Conservation (phyloP, 2,797 vertebrate species). For the Chelmon rostratus region DNA sequence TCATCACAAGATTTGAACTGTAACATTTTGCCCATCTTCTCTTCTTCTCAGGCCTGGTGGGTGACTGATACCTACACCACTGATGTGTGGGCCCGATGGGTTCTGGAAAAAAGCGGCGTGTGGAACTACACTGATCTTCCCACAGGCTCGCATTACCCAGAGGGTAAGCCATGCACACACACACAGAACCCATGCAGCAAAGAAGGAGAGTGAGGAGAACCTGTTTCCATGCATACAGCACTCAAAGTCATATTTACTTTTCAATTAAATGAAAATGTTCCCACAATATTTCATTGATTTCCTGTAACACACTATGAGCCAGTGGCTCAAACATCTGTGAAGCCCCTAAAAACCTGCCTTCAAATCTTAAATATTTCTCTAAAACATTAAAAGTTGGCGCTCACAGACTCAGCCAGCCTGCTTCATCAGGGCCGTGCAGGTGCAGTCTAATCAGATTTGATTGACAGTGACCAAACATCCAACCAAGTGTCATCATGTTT, state of each 20-base stretch:
- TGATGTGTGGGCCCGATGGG: conserved; percentile 83
- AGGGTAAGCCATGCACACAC: conserved; percentile 63
- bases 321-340: not conserved
- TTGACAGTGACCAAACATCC: not conserved
- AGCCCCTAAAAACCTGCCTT: not conserved
- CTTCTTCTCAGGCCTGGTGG: conserved; percentile 83
- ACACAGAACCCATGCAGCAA: not conserved
- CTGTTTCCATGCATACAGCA: conserved; percentile 4
- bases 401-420: not conserved
- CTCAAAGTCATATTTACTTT: not conserved
- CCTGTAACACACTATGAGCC: not conserved
- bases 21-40: not conserved
- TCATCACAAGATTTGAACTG: not conserved
- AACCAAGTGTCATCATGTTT: not conserved
- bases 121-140: conserved; percentile 78
- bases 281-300: not conserved
- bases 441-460: not conserved
- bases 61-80: conserved; percentile 26
- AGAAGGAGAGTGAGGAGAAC: not conserved
- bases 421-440: not conserved
- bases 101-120: rapidly evolving
- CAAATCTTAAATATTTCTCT: not conserved
- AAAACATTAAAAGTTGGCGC: not conserved
- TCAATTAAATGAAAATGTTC: not conserved
- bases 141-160: conserved; percentile 24